These are phyloP conservation scores for Passer montanus DNA, from an alignment of 2,113 vertebrate genomes.

Conservation along the genomic window DNA sequence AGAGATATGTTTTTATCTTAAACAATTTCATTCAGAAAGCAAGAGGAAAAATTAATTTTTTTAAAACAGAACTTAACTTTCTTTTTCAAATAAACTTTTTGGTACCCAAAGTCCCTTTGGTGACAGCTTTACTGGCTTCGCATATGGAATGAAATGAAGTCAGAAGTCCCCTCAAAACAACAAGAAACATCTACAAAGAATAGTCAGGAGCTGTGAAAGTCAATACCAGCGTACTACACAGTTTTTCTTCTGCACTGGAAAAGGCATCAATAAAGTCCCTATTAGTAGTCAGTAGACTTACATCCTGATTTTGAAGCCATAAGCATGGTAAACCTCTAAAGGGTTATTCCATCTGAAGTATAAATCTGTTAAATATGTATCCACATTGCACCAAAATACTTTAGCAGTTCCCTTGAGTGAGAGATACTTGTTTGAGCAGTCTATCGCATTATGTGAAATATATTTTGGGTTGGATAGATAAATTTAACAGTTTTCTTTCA, in stretches of 20 bases:
- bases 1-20: not conserved
- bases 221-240: not conserved
- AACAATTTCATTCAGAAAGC: not conserved
- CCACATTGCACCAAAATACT: not conserved
- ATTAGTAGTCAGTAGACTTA: not conserved
- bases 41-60: not conserved
- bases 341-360: not conserved
- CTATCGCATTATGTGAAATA: not conserved
- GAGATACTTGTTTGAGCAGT: not conserved
- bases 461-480: not conserved
- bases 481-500: not conserved
- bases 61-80: not conserved
- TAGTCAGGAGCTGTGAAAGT: not conserved
- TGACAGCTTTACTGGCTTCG: not conserved
- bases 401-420: not conserved
- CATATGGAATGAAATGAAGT: not conserved
- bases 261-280: not conserved
- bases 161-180: not conserved
- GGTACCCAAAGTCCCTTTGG: not conserved
- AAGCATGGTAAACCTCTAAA: not conserved
- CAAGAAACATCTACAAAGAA: rapidly evolving
- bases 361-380: constrained; percentile 14
- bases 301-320: not conserved
- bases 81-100: not conserved
- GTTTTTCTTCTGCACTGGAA: not conserved